A percentile compares a stretch with the other conserved stretches of the same genome.
These are phyloP conservation scores for Schizotus pectinicornis DNA, from an alignment of 2,888 invertebrate genomes.

Conservation along the genomic window DNA sequence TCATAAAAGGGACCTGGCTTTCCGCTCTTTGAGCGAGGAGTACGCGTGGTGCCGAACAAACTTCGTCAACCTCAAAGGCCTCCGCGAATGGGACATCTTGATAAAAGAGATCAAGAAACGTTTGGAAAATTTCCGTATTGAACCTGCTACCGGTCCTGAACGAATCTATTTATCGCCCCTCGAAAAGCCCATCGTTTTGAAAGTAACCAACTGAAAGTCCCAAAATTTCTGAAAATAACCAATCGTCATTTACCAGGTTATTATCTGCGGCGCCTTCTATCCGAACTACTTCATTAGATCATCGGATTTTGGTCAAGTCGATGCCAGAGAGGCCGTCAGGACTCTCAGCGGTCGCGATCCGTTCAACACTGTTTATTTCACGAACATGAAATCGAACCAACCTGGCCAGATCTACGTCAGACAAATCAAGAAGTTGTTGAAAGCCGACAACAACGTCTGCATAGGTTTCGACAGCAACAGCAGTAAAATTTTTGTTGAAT, in stretches of 20 bases:
- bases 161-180: slow-evolving; percentile 56
- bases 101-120: slow-evolving; percentile 73
- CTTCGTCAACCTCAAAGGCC: slow-evolving; percentile 73
- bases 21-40: slow-evolving; percentile 36
- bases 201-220: slow-evolving; percentile 58
- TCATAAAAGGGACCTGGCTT: slow-evolving; percentile 42
- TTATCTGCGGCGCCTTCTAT: slow-evolving; percentile 89
- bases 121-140: slow-evolving; percentile 67
- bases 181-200: slow-evolving; percentile 69
- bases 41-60: slow-evolving; percentile 71
- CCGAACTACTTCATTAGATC: slow-evolving; percentile 83
- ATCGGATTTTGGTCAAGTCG: slow-evolving; percentile 61
- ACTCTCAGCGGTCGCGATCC: slow-evolving; percentile 77
- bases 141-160: slow-evolving; percentile 59
- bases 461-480: slow-evolving; percentile 60
- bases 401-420: slow-evolving; percentile 74
- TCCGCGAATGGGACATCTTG: slow-evolving; percentile 76
- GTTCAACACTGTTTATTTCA: slow-evolving; percentile 74
- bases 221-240: background rate
- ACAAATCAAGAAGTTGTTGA: slow-evolving; percentile 67
- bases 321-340: slow-evolving; percentile 72
- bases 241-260: slow-evolving; percentile 61
- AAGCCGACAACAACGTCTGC: slow-evolving; percentile 57
- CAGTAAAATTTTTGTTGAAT: slow-evolving; percentile 74
- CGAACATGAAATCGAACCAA: slow-evolving; percentile 66